Evolutionary conservation across 1,140 invertebrate genomes (phyloP).

Genomic region (Drosophila jambulina): DNA sequence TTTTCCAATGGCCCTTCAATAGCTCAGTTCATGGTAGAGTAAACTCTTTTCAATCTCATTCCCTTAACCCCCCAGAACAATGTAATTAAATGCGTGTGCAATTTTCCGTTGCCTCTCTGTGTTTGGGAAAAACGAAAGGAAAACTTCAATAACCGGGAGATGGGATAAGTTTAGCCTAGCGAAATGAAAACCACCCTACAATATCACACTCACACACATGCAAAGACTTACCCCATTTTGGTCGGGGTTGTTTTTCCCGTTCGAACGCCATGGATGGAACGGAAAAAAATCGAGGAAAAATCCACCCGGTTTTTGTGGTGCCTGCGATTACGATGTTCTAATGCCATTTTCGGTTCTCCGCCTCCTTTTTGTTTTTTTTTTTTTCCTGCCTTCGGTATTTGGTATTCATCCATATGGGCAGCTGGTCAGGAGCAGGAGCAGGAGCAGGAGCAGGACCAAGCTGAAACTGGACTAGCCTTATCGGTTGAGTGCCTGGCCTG

Average conservation of each 20-base stretch:
- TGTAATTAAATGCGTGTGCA: constrained; percentile 68
- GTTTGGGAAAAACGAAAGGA: constrained; percentile 40
- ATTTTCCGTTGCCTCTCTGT: constrained; percentile 26
- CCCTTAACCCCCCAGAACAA: constrained; percentile 3
- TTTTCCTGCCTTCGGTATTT: constrained; percentile 10
- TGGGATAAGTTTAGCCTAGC: constrained; percentile 35
- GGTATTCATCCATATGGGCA: constrained; percentile 66
- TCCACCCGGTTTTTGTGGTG: constrained; percentile 67
- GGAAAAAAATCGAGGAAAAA: constrained; percentile 64
- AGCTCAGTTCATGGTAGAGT: constrained; percentile 15
- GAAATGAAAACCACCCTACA: constrained; percentile 66
- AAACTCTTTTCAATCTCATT: constrained; percentile 42
- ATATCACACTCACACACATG: constrained; percentile 15
- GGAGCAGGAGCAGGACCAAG: constrained; percentile 29
- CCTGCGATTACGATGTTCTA: constrained; percentile 76
- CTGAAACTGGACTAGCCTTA: constrained; percentile 62
- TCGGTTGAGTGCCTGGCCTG: constrained; percentile 45
- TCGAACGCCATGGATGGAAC: constrained; percentile 43
- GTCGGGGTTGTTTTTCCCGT: constrained; percentile 76
- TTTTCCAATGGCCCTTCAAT: constrained; percentile 5
- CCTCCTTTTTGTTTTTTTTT: constrained; percentile 11
- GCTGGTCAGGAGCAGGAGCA: constrained; percentile 24
- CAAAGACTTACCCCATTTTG: constrained; percentile 59
- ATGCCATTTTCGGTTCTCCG: constrained; percentile 70
- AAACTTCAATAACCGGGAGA: constrained; percentile 58